Base-by-base conservation (phyloP, 2,797 vertebrate species). In the Hippopotamyrus pictus region DNA sequence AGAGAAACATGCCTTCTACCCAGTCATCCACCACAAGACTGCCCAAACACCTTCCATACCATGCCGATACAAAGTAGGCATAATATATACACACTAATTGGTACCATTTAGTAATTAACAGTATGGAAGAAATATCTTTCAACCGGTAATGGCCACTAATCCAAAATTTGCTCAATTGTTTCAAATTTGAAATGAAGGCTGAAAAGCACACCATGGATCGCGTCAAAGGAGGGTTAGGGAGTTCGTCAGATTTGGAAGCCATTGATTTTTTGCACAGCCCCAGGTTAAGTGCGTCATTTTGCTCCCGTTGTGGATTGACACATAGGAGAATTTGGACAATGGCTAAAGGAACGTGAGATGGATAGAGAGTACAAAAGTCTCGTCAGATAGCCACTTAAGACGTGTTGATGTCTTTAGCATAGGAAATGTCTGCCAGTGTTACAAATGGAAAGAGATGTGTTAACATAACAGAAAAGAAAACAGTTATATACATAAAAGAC, bases 291-390 rank as follows among this genome's bases (percentile, higher is more conserved):
- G 95, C 96, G 95, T 94, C 94, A 93, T 96, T 95, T 95, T 93
- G 95, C 94, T 94, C 95, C 95, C 87, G 96, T 94, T 94, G 96
- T 96, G 89, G 96, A 96, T 96, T 95, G 96, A 96, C 96, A 96
- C 93, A 94, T 95, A 96, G 96, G 95, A 97, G 96, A 97, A 96
- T 96, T 95, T 85, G 93, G 96, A 96, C 96, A 96, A 97, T 97
- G 96, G 96, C 95, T 96, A 95, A 90, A 96, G 96, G 96, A 95
- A 93, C 94, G 97, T 97, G 97, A 97, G 95, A 97, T 97, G 97
- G 97, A 95, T 96, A 96, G 93, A 93, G 91, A 97, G 96, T 96
- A 97, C 96, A 97, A 96, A 73, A 93, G 95, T 96, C 95, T 94
- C 95, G 96, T 96, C 96, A 96, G 96, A 95, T 96, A 93, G 96